Base-by-base conservation (phyloP, 2,888 invertebrate genomes). In the Sinelater perroti region DNA sequence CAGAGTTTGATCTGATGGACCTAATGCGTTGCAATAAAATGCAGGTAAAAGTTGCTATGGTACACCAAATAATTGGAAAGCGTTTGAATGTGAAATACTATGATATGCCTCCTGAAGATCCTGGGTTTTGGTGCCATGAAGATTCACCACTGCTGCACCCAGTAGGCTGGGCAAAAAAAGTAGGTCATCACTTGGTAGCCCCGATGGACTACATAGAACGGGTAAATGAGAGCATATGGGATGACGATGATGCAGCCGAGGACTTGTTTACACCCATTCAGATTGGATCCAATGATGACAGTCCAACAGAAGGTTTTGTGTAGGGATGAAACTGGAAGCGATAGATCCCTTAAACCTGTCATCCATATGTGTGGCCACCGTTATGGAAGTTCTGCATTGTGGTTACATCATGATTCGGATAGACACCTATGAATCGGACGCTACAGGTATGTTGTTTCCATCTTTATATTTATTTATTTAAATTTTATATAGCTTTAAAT, bases 121-220 rank as follows among this genome's bases (percentile, higher is more conserved):
- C 88, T 66, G 92, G 95, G 2, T 97, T 98, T 77, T 98, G 97
- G 97, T 97, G 96, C 74, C 97, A 97, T 67, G 95, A 96, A 78
- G 92, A 93, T 74, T 96, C 97, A 0, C 93, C 95, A 0, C 82
- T 97, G 7, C 90, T 98, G 63, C 97, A 97, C 78, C 95, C 95
- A 0, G 93, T 96, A 1, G 96, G 97, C n/a, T 97, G 98, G 97
- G 94, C 97, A 0, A 89, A 88, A 55, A 80, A 75, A 67, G 76
- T 95, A 0, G 96, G 95, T 0, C 97, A 97, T 74, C 87, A 88
- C 42, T 81, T 98, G 38, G 90, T 91, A 52, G 95, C 96, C 0
- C 92, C 94, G 2, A 83, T 86, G 31, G 87, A 84, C 56, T 95
- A 95, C 76, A 78, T 88, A 57, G 88, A 89, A 67, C 83, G 92